Evolutionary conservation across 2,113 vertebrate genomes (phyloP), one percentile per base, ranked within the genome.

Genomic region (Pelecanus crispus): DNA sequence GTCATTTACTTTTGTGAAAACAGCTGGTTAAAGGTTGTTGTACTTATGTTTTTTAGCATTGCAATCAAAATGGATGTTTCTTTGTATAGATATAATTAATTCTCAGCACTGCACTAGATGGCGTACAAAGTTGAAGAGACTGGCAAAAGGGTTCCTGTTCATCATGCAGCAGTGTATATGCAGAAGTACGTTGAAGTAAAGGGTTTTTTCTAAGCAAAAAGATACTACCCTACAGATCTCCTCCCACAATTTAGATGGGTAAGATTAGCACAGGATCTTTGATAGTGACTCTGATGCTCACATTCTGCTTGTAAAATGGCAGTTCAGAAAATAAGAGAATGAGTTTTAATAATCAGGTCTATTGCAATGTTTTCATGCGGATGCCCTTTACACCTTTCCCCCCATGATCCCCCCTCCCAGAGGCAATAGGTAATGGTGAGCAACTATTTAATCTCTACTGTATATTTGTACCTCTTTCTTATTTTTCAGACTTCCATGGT

Each of bases 11-110:
- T 95, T 95, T 89, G 61, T 91, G 61, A 86, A 89, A 97, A 94
- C 75, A 94, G 62, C 31, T 95, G 96, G 71, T 92, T 89, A 97
- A 97, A 97, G 81, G 93, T 94, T 94, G 77, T 45, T 63, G 45
- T 80, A 85, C 62, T 88, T 82, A 77, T 0, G 20, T 17, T 75
- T 87, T 85, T 79, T 71, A 77, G 44, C 2, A 3, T 29, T 80
- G 50, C 70, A 82, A 66, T 88, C 74, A 91, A 95, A 97, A 96
- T 73, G 20, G 66, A 73, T 87, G 47, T 82, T 77, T 70, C 44
- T 85, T 92, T 75, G 80, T 65, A 45, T 16, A 90, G 70, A 36
- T 25, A 32, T 28, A 75, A 75, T 81, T 89, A 81, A 70, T 85
- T 45, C 36, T 73, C 22, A 85, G 40, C 20, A 22, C 19, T 49